Conservation (phyloP, 92 coral and sea anemone genomes). For the Pocillopora grandis region DNA sequence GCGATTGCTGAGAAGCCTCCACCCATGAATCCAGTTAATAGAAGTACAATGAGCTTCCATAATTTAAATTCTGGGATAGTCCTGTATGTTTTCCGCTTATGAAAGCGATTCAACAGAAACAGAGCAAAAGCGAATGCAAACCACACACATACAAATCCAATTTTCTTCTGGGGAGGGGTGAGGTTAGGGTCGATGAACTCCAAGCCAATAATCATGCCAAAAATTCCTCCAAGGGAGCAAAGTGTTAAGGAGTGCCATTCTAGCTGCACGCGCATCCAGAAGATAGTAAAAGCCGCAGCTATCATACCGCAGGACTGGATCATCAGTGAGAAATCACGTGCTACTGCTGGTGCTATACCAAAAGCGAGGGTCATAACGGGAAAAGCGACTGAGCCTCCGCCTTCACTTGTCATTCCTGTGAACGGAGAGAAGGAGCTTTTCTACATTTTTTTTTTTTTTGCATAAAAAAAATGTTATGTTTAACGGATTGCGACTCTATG, state of each 20-base stretch:
- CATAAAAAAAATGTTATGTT: too few relatives aligned
- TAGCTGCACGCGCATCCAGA: constrained; percentile 85
- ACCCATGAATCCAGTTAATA: constrained; percentile 66
- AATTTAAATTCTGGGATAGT: constrained; percentile 71
- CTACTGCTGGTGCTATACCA: constrained; percentile 66
- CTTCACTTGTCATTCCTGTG: constrained; percentile 88
- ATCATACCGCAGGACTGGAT: constrained; percentile 91
- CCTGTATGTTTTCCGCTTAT: constrained; percentile 69
- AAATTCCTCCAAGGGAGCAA: constrained; percentile 74
- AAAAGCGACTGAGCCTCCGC: constrained; percentile 83
- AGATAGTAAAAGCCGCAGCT: constrained; percentile 81
- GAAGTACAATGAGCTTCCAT: constrained; percentile 75
- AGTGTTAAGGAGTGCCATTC: constrained; percentile 75
- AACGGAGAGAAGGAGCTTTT: neutral
- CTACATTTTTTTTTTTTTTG: too few relatives aligned
- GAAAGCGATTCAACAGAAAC: constrained; percentile 81
- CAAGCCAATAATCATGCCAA: constrained; percentile 75
- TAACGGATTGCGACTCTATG: too few relatives aligned
- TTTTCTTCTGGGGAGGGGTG: constrained; percentile 85
- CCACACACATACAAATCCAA: constrained; percentile 91
- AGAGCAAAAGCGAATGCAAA: constrained; percentile 87
- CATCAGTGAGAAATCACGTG: constrained; percentile 87
- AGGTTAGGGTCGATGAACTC: constrained; percentile 83
- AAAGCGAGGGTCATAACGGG: constrained; percentile 93
- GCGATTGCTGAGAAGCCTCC: constrained; percentile 81